A percentile compares a stretch with the other conserved stretches of the same genome.
phyloP scores from a whole-genome alignment of 1,140 invertebrate species.

The Orius insidiosus region DNA sequence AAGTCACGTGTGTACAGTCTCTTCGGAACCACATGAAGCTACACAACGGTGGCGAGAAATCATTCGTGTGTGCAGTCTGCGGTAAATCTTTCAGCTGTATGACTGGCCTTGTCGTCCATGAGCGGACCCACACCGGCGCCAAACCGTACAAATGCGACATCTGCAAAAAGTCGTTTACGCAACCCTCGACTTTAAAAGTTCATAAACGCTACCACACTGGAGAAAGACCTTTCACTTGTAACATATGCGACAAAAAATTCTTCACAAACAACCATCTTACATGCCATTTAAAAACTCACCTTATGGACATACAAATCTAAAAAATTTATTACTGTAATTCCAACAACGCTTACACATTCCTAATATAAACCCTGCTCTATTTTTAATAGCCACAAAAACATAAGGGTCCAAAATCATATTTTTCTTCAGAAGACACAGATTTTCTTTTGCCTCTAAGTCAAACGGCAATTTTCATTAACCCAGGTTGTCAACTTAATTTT shows the following conservation, averaged over 20 bases:
- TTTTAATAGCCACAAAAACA: too few relatives aligned
- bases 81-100: constrained; percentile 57
- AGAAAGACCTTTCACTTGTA: constrained; percentile 31
- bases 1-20: constrained; percentile 48
- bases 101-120: constrained; percentile 46
- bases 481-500: too few relatives aligned
- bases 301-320: too few relatives aligned
- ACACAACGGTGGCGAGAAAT: constrained; percentile 49
- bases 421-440: too few relatives aligned
- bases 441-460: too few relatives aligned
- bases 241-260: constrained; percentile 31
- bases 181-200: constrained; percentile 30
- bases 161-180: constrained; percentile 33
- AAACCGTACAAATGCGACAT: constrained; percentile 42
- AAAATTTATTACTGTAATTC: too few relatives aligned
- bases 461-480: too few relatives aligned
- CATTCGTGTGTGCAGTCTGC: constrained; percentile 51
- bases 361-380: too few relatives aligned
- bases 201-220: constrained; percentile 36
- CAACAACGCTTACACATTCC: too few relatives aligned
- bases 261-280: constrained; percentile 31
- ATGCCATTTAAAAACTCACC: constrained; percentile 23
- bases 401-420: too few relatives aligned
- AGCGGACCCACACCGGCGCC: constrained; percentile 43
- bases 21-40: constrained; percentile 51